Percentiles rank a stretch among this genome's conserved stretches.
phyloP scores from a whole-genome alignment of 2,113 vertebrate species.

The Aleadryas rufinucha region DNA sequence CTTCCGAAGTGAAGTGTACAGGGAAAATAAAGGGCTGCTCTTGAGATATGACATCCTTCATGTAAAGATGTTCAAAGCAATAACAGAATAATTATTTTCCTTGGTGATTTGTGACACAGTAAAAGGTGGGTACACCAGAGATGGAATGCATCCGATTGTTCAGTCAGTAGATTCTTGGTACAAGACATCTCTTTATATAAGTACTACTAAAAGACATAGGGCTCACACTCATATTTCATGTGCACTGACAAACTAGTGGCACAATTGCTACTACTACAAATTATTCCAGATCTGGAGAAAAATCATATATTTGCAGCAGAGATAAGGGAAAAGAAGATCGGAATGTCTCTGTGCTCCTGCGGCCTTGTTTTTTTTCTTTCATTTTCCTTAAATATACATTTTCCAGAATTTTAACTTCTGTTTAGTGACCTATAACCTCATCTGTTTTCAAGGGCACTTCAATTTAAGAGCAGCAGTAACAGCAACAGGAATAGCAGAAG shows the following conservation, averaged over 20 bases:
- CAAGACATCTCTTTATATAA: neutral
- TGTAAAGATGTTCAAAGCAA: neutral
- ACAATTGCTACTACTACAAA: neutral
- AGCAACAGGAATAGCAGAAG: conserved; percentile 35
- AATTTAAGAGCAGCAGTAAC: conserved; percentile 39
- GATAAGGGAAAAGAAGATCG: neutral
- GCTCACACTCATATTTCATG: neutral
- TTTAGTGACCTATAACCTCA: conserved; percentile 47
- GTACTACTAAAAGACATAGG: neutral
- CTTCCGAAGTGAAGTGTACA: neutral
- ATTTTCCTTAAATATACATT: neutral
- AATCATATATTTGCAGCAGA: neutral
- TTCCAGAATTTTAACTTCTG: conserved; percentile 7
- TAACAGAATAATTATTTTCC: neutral
- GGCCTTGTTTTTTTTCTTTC: neutral
- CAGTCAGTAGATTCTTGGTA: neutral
- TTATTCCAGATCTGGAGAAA: neutral
- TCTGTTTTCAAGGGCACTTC: conserved; percentile 60
- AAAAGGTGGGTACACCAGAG: neutral
- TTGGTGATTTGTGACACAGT: neutral
- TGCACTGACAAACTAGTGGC: neutral
- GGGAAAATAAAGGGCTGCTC: neutral
- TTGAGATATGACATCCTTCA: neutral
- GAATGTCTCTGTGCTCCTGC: neutral
- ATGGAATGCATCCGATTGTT: neutral